Evolutionary conservation across 2,888 invertebrate species (phyloP), one percentile per base, ranked within the genome.

Genomic region (Atrina japonica): DNA sequence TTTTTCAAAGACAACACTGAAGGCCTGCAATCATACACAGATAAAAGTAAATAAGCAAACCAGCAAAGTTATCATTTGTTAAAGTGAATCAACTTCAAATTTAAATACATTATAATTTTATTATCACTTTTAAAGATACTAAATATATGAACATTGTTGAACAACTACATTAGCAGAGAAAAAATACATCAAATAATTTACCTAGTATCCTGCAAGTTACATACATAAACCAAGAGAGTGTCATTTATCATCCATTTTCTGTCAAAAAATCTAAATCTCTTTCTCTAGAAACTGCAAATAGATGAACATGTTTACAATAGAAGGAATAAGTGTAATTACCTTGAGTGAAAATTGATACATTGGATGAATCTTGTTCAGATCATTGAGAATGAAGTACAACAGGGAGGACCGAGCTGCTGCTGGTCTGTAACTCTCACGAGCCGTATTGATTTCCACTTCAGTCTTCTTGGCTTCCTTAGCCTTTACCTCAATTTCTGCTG

Each of bases 261-360:
- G n/a, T n/a, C n/a, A n/a, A n/a, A n/a, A n/a, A n/a, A n/a, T n/a
- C n/a, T n/a, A n/a, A n/a, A n/a, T n/a, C n/a, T n/a, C n/a, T n/a
- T n/a, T n/a, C n/a, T n/a, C n/a, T n/a, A n/a, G n/a, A n/a, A n/a
- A n/a, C n/a, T n/a, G n/a, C n/a, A n/a, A n/a, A n/a, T n/a, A n/a
- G n/a, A n/a, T n/a, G n/a, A n/a, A n/a, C n/a, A n/a, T n/a, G n/a
- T n/a, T n/a, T n/a, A n/a, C n/a, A n/a, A n/a, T 1, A 30, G 27
- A 7, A 29, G 18, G 1, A 53, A 25, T 18, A 53, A 16, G 14
- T n/a, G 30, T 45, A 27, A 74, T 71, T 60, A 95, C 96, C 93
- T 98, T 98, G 73, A 98, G 92, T 16, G 98, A 98, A 91, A 98
- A 98, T 90, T 98, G 97, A 90, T 98, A 98, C 84, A 98, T 97